A percentile compares a stretch with the other conserved stretches of the same genome.
Conservation (phyloP, 2,113 vertebrate genomes). For the Vanacampus margaritifer region DNA sequence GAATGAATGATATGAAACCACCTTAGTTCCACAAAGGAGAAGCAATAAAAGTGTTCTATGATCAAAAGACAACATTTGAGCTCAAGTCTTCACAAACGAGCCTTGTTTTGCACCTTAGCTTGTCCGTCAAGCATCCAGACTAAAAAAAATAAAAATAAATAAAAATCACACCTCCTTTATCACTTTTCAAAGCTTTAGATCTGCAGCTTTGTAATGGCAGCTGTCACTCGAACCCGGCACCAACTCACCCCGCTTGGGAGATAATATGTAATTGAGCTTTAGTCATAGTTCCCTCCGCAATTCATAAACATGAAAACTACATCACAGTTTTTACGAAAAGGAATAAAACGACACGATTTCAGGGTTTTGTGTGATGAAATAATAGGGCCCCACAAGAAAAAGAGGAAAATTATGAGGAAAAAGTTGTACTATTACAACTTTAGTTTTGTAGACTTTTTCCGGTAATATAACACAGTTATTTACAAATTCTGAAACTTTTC, state of each 20-base stretch:
- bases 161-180: neutral
- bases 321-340: neutral
- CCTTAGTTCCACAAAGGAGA: neutral
- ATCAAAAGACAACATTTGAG: neutral
- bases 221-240: neutral
- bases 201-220: neutral
- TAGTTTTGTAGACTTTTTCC: no score
- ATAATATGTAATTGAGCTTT: no score
- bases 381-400: no score
- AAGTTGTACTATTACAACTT: no score
- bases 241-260: neutral
- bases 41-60: constrained; percentile 1
- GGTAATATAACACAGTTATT: no score
- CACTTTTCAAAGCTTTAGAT: neutral
- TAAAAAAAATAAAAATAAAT: no score
- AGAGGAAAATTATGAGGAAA: no score
- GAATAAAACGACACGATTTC: no score
- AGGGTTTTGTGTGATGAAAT: no score
- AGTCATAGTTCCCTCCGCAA: no score
- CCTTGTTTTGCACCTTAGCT: constrained; percentile 7
- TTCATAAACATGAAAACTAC: neutral
- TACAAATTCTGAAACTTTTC: no score
- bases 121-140: constrained; percentile 1
- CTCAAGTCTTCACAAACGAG: neutral
- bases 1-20: neutral